phyloP scores from a whole-genome alignment of 2,888 invertebrate species.

The Coelogynopora nodosa region DNA sequence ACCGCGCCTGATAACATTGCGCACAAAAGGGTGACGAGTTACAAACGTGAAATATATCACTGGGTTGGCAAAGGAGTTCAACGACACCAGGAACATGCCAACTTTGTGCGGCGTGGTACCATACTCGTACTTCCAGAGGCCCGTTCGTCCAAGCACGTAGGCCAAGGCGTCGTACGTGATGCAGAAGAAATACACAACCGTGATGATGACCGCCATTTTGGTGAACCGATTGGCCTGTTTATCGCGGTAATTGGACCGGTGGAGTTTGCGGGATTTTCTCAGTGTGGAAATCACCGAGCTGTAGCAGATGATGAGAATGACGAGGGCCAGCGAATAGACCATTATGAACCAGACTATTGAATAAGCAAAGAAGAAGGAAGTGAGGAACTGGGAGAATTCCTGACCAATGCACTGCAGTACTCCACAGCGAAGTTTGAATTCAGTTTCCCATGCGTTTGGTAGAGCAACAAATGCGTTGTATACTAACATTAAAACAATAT shows the following conservation, averaged over 20 bases:
- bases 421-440: neutral
- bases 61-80: slow-evolving; percentile 41
- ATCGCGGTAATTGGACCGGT: neutral
- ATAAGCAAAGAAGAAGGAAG: neutral
- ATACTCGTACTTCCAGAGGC: slow-evolving; percentile 29
- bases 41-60: slow-evolving; percentile 38
- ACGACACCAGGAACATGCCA: slow-evolving; percentile 31
- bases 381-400: neutral
- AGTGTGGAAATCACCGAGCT: slow-evolving; percentile 5
- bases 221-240: slow-evolving; percentile 36
- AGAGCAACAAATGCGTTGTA: slow-evolving; percentile 18
- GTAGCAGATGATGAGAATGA: slow-evolving; percentile 38
- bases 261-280: neutral
- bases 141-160: slow-evolving; percentile 34
- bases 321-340: slow-evolving; percentile 3
- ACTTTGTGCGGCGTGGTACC: slow-evolving; percentile 10
- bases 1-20: too few relatives aligned
- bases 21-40: neutral
- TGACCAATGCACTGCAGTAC: neutral
- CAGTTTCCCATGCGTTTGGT: slow-evolving; percentile 41
- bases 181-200: slow-evolving; percentile 40
- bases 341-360: slow-evolving; percentile 36
- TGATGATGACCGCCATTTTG: slow-evolving; percentile 23
- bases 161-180: slow-evolving; percentile 40
- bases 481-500: neutral